Base-by-base conservation (phyloP, 35 echinoderm and acorn worm species). In the Acanthaster planci region DNA sequence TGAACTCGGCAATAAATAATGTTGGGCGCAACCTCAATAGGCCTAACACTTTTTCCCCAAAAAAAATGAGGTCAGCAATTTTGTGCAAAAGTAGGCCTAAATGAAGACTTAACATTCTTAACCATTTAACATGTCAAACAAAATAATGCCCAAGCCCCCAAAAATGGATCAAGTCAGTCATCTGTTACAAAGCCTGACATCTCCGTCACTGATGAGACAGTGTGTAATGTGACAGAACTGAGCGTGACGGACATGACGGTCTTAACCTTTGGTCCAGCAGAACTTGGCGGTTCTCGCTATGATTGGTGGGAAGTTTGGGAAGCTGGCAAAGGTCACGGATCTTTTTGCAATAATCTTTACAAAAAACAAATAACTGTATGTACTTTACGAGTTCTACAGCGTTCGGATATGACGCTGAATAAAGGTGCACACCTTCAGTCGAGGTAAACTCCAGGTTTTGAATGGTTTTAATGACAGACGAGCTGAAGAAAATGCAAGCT, bases 381-480 rank as follows among this genome's bases (percentile, higher is more conserved):
- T 67, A 67, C 23, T 67, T 67, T 19, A 67, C 23, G 59, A n/a
- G 59, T 67, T 67, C 59, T 67, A 67, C 23, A 67, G 59, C 59
- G 59, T 67, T 67, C 59, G 59, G 59, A 67, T 67, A 67, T 67
- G 59, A 67, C 59, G 23, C 59, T 67, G 1, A 67, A 67, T 67
- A 67, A 67, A 67, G 59, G 59, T 67, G 23, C 59, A n/a, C 3
- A 26, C 1, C 59, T 67, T 14, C 23, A 14, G 3, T 67, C 0
- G 15, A 67, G 30, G 15, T 14, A 21, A 67, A 67, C 15, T 22
- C 59, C 21, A 0, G 30, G 12, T 67, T 67, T 67, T 67, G 21
- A 67, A 8, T 12, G 59, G 59, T 67, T 67, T 67, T 67, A 19
- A 67, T 67, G 0, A n/a, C 21, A 67, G 0, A n/a, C 23, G 8